Base-by-base conservation (phyloP, 2,888 invertebrate species). In the Acronicta alni region DNA sequence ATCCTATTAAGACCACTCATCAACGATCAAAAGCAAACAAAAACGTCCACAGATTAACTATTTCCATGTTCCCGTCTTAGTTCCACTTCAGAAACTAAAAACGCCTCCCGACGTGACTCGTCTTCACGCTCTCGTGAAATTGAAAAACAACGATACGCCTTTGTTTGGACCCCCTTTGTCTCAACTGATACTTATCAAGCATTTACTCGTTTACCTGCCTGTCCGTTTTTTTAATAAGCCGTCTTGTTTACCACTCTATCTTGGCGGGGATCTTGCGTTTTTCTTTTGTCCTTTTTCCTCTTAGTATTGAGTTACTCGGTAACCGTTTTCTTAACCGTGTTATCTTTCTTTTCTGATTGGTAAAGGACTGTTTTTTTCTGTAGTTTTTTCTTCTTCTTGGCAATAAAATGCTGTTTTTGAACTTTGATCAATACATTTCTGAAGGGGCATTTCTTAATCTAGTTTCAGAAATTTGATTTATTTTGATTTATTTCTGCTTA, bases 181-280 rank as follows among this genome's bases (percentile, higher is more conserved):
- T 92, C 87, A 84, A 88, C 89, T 88, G 91, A 91, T 91, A 88
- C 87, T 90, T 91, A 92, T 92, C 92, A 86, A 85, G 81, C 83
- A 85, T 88, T 90, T 89, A 89, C 89, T 88, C 85, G 90, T 87
- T 90, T 89, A 90, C 91, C 90, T 90, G 89, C 79, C 83, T 81
- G 83, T 80, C 81, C 83, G 77, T 79, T 86, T 88, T 87, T 88
- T 88, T 83, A 84, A 88, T 85, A 85, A 86, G 82, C 79, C 75
- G 63, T 75, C 80, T 71, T 79, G 71, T 79, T 84, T 80, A 75
- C 77, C 55, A 47, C 67, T 67, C 67, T 81, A 77, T 76, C 76
- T 56, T 20, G 38, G 57, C 58, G 60, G 49, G 55, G 64, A 77
- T 75, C 68, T 71, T 30, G 58, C 65, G 74, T 75, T 70, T 72